phyloP scores from a whole-genome alignment of 2,797 vertebrate genomes.

The Mormyrus proboscirostris region DNA sequence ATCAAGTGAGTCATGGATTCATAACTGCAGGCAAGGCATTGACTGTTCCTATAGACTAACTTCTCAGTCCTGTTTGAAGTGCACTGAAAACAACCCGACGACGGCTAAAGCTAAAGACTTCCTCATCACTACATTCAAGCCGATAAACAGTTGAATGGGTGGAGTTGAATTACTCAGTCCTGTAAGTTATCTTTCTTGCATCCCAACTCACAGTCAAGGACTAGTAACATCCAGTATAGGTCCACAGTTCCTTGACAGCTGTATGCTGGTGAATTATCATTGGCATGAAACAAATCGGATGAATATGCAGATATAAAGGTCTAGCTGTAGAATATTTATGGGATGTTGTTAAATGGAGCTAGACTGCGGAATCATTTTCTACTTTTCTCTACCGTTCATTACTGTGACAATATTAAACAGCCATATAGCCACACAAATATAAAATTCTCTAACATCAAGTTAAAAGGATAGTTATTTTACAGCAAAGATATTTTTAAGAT shows the following conservation, averaged over 20 bases:
- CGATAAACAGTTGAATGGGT: neutral
- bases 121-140: neutral
- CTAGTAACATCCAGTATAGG: neutral
- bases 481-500: neutral
- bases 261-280: neutral
- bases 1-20: constrained; percentile 65
- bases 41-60: constrained; percentile 7
- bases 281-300: neutral
- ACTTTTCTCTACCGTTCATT: neutral
- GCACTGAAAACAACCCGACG: neutral
- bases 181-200: neutral
- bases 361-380: neutral
- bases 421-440: neutral
- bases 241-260: neutral
- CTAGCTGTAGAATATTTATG: neutral
- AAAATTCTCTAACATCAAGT: neutral
- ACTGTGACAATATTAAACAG: neutral
- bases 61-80: constrained; percentile 39
- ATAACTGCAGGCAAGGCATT: constrained; percentile 54
- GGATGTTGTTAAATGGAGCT: neutral
- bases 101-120: neutral
- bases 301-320: neutral
- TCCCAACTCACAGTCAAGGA: neutral
- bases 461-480: neutral
- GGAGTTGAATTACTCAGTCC: neutral